Conservation (phyloP, 2,113 vertebrate species). For the Chloropsis cyanopogon region DNA sequence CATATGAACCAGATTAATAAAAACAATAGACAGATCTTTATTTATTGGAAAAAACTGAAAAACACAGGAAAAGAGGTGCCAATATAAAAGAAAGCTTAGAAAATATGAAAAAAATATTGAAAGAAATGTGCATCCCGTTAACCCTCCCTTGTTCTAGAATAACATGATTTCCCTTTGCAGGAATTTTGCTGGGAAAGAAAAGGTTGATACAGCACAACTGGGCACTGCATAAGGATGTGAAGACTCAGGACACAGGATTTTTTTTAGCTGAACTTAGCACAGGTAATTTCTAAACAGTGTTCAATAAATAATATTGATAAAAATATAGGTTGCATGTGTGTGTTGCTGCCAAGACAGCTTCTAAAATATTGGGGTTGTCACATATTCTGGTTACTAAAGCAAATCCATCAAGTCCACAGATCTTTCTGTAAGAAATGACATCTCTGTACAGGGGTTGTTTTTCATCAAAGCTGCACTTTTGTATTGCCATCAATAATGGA, state of each 20-base stretch:
- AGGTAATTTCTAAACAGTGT: neutral
- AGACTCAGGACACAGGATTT: neutral
- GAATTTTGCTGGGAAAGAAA: neutral
- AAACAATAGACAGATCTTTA: neutral
- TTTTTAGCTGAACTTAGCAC: neutral
- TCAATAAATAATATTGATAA: neutral
- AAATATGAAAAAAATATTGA: neutral
- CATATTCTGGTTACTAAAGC: neutral
- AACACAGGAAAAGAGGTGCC: neutral
- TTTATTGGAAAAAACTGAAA: neutral
- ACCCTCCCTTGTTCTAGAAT: neutral
- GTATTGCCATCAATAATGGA: neutral
- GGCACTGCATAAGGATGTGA: neutral
- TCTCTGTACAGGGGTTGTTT: neutral
- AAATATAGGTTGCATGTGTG: accelerated
- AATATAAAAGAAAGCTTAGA: neutral
- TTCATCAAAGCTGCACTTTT: neutral
- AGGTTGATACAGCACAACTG: neutral
- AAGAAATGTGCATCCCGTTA: neutral
- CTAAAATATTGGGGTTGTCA: neutral
- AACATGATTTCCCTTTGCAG: neutral
- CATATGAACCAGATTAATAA: neutral
- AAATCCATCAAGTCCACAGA: neutral
- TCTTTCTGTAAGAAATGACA: neutral
- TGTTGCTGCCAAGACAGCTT: neutral